Evolutionary conservation across 2,888 invertebrate genomes (phyloP), one percentile per base, ranked within the genome.

Genomic region (Brachypterus glaber): DNA sequence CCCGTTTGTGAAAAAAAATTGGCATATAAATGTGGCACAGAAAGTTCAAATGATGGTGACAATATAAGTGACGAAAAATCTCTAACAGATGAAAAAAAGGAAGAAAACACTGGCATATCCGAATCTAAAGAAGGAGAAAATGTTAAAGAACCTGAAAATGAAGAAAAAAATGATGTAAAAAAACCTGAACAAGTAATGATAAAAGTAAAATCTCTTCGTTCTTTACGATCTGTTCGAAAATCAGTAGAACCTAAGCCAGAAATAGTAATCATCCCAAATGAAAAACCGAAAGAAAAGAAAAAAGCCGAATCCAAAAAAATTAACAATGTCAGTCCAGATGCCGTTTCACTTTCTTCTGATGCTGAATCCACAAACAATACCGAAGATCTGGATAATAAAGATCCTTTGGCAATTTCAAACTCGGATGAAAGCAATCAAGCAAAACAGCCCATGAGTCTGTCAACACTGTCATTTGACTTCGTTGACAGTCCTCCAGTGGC

Each of bases 151-250:
- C 5, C 67, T 67, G 49, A 64, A 60, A 40, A 67, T 65, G 70
- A 70, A 63, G 70, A 69, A 62, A 69, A 69, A 46, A 66, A 64
- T 35, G 68, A 70, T 48, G 69, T 66, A 48, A 68, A 71, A 37
- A 66, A 61, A 13, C 62, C 68, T n/a, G 67, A 69, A 47, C 62
- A 65, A 4, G 56, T 21, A 21, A 7, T 21, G 9, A 9, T 7
- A 21, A 9, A 21, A 21, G 21, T 21, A 9, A 21, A 21, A 21
- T n/a, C n/a, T n/a, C n/a, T n/a, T n/a, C n/a, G n/a, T n/a, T n/a
- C n/a, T n/a, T n/a, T n/a, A n/a, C n/a, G n/a, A n/a, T 5, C 21
- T 21, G 21, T 7, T 7, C 7, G 9, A 21, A 21, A 21, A 21
- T 5, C 21, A 21, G 21, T 21, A 21, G 21, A 21, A 21, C n/a